Base-by-base conservation (phyloP, 2,797 vertebrate species). In the Schizopygopsis pylzovi region DNA sequence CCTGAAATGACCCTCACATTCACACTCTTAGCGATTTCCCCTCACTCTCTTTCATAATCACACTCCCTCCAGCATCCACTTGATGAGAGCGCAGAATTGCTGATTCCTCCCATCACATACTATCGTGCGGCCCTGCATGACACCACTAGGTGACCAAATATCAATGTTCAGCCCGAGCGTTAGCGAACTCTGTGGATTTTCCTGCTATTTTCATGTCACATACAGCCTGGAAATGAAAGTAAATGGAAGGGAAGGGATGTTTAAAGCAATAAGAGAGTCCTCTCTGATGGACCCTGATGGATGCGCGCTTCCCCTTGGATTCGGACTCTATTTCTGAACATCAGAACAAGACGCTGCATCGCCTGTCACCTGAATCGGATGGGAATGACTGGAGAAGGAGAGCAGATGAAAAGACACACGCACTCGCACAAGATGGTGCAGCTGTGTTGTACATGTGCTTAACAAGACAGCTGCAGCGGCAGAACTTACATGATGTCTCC, bases 321-420 rank as follows among this genome's bases (percentile, higher is more conserved):
- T 82, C 83, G 4, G 87, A 91, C 91, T 87, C 81, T 90, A 83
- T 91, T 91, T 92, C 89, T 86, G 87, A 87, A 86, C 88, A 90
- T 92, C 88, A 76, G 39, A 41, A 54, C 33, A 68, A 45, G 54
- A 54, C 6, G n/a, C 77, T 68, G 67, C 56, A 45, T 70, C 6
- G 72, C 68, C 70, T 81, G 84, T 56, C 70, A 76, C 63, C 61
- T 56, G 72, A 83, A 68, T 82, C 86, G 81, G 54, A 86, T 47
- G 33, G 59, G 82, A 78, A 76, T 54, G 80, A 86, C 81, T 82
- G 65, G 54, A 84, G 72, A 75, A 67, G 71, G n/a, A 39, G 52
- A 86, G 37, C 18, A 79, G 83, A 87, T 81, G 56, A 78, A 82
- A 49, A 80, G 71, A 45, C 39, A 15, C 49, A 18, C 47, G 1